A percentile compares a stretch with the other conserved stretches of the same genome.
phyloP scores from a whole-genome alignment of 1,140 invertebrate species.

The Drosophila navojoa region DNA sequence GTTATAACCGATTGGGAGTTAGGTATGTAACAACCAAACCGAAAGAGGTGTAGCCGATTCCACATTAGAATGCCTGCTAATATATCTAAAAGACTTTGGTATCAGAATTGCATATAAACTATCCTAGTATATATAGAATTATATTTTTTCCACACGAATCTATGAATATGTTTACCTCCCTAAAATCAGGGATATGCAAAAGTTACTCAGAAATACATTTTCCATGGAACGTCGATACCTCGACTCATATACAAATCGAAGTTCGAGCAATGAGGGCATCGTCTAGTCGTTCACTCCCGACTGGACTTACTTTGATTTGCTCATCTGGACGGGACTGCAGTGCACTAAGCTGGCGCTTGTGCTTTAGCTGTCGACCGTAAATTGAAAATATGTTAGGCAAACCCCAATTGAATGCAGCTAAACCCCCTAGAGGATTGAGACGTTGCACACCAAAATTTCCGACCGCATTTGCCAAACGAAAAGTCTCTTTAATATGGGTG shows the following conservation, averaged over 20 bases:
- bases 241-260: too few relatives aligned
- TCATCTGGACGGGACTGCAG: constrained; percentile 6
- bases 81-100: too few relatives aligned
- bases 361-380: constrained; percentile 20
- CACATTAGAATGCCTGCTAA: too few relatives aligned
- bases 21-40: not conserved
- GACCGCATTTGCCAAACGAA: constrained; percentile 13
- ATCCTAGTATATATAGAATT: too few relatives aligned
- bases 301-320: constrained; percentile 10
- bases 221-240: too few relatives aligned
- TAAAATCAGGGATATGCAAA: too few relatives aligned
- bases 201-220: too few relatives aligned
- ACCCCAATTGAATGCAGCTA: constrained; percentile 31
- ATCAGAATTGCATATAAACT: too few relatives aligned
- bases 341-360: constrained; percentile 2
- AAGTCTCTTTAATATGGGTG: constrained; percentile 24
- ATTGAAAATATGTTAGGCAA: constrained; percentile 44
- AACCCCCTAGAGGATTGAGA: not conserved
- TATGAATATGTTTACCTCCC: too few relatives aligned
- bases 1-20: not conserved
- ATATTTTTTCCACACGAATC: too few relatives aligned
- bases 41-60: too few relatives aligned
- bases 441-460: constrained; percentile 1
- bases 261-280: not conserved
- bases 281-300: not conserved